Evolutionary conservation across 1,140 invertebrate genomes (phyloP), one percentile per base, ranked within the genome.

Genomic region (Artemia franciscana): DNA sequence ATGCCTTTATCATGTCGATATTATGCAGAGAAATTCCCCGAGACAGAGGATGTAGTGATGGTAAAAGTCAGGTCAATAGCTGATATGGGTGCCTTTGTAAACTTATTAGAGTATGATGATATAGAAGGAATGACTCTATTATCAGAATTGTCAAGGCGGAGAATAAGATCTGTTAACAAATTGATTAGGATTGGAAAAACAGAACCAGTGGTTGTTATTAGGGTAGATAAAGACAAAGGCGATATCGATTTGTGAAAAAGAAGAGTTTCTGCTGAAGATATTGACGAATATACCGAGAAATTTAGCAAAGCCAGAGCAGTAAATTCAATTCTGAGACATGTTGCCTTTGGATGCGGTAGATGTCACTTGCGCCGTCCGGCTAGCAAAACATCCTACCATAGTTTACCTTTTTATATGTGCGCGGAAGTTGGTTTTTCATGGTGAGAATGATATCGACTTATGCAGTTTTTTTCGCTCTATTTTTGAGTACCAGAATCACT

Each of bases 221-320:
- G 96, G 77, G 96, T 99, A 5, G 95, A 99, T 71, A 95, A 96
- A 80, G 92, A 98, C 68, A 98, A 98, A 82, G 95, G 90, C 90
- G 74, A 68, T 71, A 99, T 99, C 74, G 96, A 99, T 83, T 80
- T 99, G 65, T 98, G 94, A 62, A 99, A 99, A 78, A 81, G 95
- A 74, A 82, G 96, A 77, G 96, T 98, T 0, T 96, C 94, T 5
- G 82, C 89, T 2, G 95, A 98, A 77, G 96, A 99, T 76, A 86
- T 97, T 57, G 84, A 93, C 66, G 94, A 96, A 74, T 98, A 95
- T 75, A 96, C 92, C 71, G 95, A 98, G 72, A 83, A 95, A 70
- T 98, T 91, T 77, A 90, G 93, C 0, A 98, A 97, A 76, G 94
- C 93, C 1, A 98, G 98, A 78, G 91, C 93, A 58, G 93, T 97